A percentile compares a stretch with the other conserved stretches of the same genome.
phyloP scores from a whole-genome alignment of 2,888 invertebrate species.

The Apotomis turbidana region DNA sequence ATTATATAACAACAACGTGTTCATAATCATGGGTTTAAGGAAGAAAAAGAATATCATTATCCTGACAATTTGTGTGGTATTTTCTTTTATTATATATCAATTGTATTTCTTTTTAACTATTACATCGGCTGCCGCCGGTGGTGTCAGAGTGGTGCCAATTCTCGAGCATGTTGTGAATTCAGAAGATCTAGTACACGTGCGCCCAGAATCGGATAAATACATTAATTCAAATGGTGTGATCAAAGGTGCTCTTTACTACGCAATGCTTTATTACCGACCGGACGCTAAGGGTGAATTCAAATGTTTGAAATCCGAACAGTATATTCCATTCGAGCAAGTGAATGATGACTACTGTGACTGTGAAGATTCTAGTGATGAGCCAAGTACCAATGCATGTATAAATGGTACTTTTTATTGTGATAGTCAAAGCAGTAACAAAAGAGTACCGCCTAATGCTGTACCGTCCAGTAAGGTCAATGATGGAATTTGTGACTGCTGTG shows the following conservation, averaged over 20 bases:
- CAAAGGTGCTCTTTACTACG: constrained; percentile 67
- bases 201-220: constrained; percentile 68
- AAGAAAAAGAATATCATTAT: constrained; percentile 75
- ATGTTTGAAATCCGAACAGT: constrained; percentile 69
- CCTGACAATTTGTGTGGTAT: constrained; percentile 63
- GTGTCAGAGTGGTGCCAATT: constrained; percentile 59
- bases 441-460: constrained; percentile 68
- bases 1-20: constrained; percentile 1
- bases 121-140: constrained; percentile 60
- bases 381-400: constrained; percentile 95
- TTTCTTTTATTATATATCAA: constrained; percentile 73
- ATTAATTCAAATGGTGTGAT: constrained; percentile 73
- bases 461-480: constrained; percentile 95
- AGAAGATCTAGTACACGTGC: constrained; percentile 57
- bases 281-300: constrained; percentile 68
- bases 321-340: constrained; percentile 73
- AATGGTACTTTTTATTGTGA: constrained; percentile 93
- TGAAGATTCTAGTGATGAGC: constrained; percentile 89
- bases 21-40: constrained; percentile 60
- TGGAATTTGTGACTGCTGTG: constrained; percentile 97
- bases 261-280: constrained; percentile 70
- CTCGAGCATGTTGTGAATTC: constrained; percentile 56
- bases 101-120: constrained; percentile 74
- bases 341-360: constrained; percentile 96
- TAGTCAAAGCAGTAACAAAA: constrained; percentile 73